Percentiles rank a stretch among this genome's conserved stretches.
phyloP scores from a whole-genome alignment of 1,140 invertebrate species.

The Pogonus chalceus region DNA sequence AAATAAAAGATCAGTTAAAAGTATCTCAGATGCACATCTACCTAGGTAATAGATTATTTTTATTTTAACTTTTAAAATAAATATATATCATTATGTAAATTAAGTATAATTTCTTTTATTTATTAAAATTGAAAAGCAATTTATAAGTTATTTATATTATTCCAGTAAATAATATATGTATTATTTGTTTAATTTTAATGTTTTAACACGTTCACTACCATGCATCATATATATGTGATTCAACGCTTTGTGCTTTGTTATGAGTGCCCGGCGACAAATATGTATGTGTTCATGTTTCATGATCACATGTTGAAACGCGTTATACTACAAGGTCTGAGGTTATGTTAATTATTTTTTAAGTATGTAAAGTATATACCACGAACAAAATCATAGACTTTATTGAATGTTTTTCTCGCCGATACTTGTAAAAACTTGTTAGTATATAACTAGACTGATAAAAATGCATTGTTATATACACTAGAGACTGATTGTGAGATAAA shows the following conservation, averaged over 20 bases:
- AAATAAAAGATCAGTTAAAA: slow-evolving; percentile 24
- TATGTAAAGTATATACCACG: too few species aligned
- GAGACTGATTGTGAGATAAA: too few species aligned
- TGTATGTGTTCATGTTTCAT: too few species aligned
- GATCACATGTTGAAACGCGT: too few species aligned
- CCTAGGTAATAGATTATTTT: slow-evolving; percentile 24
- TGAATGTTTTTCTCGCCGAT: background rate
- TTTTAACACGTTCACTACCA: background rate
- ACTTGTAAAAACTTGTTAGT: background rate
- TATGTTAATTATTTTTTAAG: too few species aligned
- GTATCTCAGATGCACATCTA: slow-evolving; percentile 25
- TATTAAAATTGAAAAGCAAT: slow-evolving; percentile 15
- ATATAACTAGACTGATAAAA: slow-evolving; percentile 14
- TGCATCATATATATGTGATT: too few species aligned
- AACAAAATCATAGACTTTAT: background rate
- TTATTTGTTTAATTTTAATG: background rate
- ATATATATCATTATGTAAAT: slow-evolving; percentile 11
- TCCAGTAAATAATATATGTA: too few species aligned
- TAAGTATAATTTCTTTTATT: slow-evolving; percentile 24
- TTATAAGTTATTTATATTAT: too few species aligned
- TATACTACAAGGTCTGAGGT: too few species aligned
- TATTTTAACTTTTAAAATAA: background rate
- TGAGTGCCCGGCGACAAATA: too few species aligned
- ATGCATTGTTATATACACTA: too few species aligned
- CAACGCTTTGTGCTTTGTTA: too few species aligned